These are phyloP conservation scores for Sialia sialis DNA, from an alignment of 2,113 vertebrate genomes.

Conservation along the genomic window DNA sequence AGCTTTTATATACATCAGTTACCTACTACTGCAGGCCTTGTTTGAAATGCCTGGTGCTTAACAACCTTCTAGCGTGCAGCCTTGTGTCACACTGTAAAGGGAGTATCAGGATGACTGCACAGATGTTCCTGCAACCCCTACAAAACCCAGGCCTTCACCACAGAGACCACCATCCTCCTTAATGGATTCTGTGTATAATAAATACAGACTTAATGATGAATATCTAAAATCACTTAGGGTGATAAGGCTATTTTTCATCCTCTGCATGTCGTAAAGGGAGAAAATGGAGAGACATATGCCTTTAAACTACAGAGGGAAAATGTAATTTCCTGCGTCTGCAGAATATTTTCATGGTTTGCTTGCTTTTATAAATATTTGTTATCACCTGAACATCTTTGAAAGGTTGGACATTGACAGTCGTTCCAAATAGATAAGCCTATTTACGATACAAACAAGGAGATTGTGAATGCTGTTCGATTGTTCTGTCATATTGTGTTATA, in stretches of 20 bases:
- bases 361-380: background rate
- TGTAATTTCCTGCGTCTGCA: background rate
- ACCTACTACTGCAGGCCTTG: background rate
- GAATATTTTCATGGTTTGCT: background rate
- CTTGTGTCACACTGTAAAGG: background rate
- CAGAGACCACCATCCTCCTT: background rate
- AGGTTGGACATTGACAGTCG: background rate
- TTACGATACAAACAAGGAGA: background rate
- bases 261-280: background rate
- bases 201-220: background rate
- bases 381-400: background rate
- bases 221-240: background rate
- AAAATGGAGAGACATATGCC: background rate
- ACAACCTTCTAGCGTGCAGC: background rate
- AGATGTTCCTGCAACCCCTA: background rate
- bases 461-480: background rate
- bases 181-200: background rate
- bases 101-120: background rate
- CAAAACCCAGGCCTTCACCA: background rate
- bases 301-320: background rate
- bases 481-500: background rate
- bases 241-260: conserved; percentile 26
- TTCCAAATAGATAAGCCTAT: background rate
- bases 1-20: background rate
- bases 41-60: background rate